phyloP scores from a whole-genome alignment of 2,113 vertebrate species.

The Rhinogobius similis region DNA sequence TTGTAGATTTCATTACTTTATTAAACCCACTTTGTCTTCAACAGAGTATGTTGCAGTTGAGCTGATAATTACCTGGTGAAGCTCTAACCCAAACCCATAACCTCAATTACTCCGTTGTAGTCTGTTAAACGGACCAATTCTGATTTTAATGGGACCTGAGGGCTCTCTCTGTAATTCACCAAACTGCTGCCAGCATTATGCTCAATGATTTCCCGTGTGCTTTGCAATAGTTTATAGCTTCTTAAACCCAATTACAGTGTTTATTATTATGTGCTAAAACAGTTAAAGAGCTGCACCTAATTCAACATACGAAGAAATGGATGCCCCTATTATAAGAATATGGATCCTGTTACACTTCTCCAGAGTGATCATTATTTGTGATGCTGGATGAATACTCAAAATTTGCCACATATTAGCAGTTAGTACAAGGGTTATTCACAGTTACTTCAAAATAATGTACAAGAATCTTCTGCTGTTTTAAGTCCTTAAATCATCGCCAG shows the following conservation, averaged over 20 bases:
- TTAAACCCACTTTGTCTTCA: slow-evolving; percentile 53
- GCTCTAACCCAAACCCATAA: slow-evolving; percentile 30
- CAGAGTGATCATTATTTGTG: no score
- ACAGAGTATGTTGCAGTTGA: slow-evolving; percentile 26
- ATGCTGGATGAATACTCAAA: no score
- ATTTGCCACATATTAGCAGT: no score
- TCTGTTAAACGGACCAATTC: not conserved
- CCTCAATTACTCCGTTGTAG: not conserved
- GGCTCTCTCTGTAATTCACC: not conserved
- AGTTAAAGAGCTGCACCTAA: no score
- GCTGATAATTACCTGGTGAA: slow-evolving; percentile 46
- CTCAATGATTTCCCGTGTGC: not conserved
- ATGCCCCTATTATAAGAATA: no score
- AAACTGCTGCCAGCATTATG: not conserved
- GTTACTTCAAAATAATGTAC: no score
- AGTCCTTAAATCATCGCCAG: no score
- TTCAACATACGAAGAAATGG: no score
- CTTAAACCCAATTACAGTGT: not conserved
- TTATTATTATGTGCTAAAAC: not conserved
- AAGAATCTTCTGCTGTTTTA: no score
- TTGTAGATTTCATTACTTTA: not conserved
- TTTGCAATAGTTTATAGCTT: not conserved
- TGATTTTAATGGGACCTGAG: slow-evolving; percentile 6
- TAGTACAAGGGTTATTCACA: no score
- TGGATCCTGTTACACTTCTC: no score